phyloP scores from a whole-genome alignment of 2,113 vertebrate genomes.

The Syngnathus floridae region DNA sequence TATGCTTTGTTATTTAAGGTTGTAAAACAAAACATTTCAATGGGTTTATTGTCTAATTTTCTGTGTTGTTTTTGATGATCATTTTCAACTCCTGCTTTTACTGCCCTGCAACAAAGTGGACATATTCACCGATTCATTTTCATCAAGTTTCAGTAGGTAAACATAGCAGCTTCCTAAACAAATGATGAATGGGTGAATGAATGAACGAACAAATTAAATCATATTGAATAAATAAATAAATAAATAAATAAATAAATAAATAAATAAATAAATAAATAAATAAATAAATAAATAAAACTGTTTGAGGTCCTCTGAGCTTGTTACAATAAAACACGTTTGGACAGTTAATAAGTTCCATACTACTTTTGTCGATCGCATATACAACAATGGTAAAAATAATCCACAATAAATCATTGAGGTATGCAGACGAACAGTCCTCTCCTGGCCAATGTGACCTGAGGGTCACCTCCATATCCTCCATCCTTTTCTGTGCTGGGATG shows the following conservation, averaged over 20 bases:
- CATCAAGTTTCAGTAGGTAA: not conserved
- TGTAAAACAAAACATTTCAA: not conserved
- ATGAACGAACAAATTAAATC: too few species aligned
- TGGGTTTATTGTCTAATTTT: not conserved
- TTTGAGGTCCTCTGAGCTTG: not conserved
- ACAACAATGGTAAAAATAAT: not conserved
- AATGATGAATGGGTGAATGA: too few species aligned
- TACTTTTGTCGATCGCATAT: not conserved
- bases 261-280: too few species aligned
- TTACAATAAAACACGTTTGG: not conserved
- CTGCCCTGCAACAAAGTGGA: too few species aligned
- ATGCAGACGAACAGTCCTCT: not conserved
- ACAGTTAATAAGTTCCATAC: not conserved
- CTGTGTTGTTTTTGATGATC: not conserved
- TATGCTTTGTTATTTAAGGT: not conserved
- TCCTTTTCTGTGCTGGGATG: slow-evolving; percentile 32
- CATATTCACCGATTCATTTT: not conserved
- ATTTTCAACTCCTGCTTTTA: not conserved
- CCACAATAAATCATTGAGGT: slow-evolving; percentile 13
- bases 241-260: not conserved
- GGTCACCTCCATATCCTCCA: slow-evolving; percentile 14
- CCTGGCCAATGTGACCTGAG: slow-evolving; percentile 8
- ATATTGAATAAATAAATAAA: too few species aligned
- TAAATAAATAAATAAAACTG: not conserved
- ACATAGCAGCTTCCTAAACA: not conserved